Evolutionary conservation across 2,888 invertebrate species (phyloP), one percentile per base, ranked within the genome.

Genomic region (Chloroclysta siterata): DNA sequence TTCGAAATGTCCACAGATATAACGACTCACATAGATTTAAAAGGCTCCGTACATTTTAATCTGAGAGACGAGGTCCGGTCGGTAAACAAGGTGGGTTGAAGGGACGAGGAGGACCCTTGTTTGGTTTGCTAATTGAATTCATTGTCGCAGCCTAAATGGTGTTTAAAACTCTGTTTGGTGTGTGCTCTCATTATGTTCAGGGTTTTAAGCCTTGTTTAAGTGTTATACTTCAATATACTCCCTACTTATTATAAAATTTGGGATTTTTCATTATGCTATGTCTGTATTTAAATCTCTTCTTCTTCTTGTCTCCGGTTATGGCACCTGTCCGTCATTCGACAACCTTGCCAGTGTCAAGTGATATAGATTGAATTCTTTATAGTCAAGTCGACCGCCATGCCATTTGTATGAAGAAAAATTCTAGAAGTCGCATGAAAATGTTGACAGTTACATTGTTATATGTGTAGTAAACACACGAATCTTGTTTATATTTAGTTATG

Each of bases 101-200:
- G 79, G 79, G 78, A 72, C 73, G 66, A 39, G 10, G 8, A 36
- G 33, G 63, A 75, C 86, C 86, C 83, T 75, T 89, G 90, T 91
- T 91, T 90, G 80, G 80, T 69, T 73, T 77, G 82, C 88, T 91
- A 90, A 91, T 91, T 91, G 90, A 90, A 90, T 90, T 88, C 88
- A 87, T 90, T 90, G 89, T 88, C 82, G 74, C 83, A 79, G 81
- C 78, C 84, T 85, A 88, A 87, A 86, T 81, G 82, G 86, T 87
- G 88, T 87, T 85, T 84, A 79, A 82, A 85, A 80, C 81, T 78
- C 72, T 74, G 68, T 77, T 75, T 73, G 78, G 80, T 75, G 75
- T 75, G 75, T 72, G 79, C 80, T 78, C 82, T 78, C 78, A 80
- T 83, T 83, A 78, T 70, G 65, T 44, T 39, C 46, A 17, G 46